Evolutionary conservation across 2,113 vertebrate species (phyloP), one percentile per base, ranked within the genome.

Genomic region (Rattus rattus): DNA sequence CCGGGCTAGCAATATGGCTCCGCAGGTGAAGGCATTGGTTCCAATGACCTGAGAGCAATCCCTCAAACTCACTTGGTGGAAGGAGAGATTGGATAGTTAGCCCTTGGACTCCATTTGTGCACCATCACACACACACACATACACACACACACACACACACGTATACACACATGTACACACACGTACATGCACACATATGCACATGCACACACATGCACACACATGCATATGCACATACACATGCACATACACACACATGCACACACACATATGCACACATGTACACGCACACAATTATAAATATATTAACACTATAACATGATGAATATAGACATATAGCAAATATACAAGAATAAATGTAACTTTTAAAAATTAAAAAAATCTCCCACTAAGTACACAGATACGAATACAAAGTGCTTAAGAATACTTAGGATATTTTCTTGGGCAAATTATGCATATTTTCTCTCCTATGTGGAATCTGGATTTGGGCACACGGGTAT

Each of bases 71-170:
- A 19, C 39, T 0, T 10, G 13, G 39, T 47, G 2, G 39, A 6
- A 47, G 4, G 26, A 47, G 61, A 85, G 39, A 47, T 28, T 17
- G 8, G 12, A 63, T 6, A 65, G 61, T 65, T 85, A 17, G 39
- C 2, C 14, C 1, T 24, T 65, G 83, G 63, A 10, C 61, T 47
- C 43, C 39, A 65, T 9, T 10, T 81, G 19, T 22, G 52, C 20
- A 56, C 7, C 9, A 19, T 47, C 24, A 8, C 17, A 3, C 2
- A 0, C 20, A 0, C 5, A 22, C 13, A 7, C 5, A 10, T 2
- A 8, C 11, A 11, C 22, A 22, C 39, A 26, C 39, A 47, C 73
- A 26, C n/a, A 47, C 39, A 47, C n/a, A 49, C 24, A 47, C 39
- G 24, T n/a, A n/a, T n/a, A 43, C 43, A 43, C 43, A 43, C 43